Base-by-base conservation (phyloP, 1,140 invertebrate genomes). In the Leptinotarsa undecemlineata region DNA sequence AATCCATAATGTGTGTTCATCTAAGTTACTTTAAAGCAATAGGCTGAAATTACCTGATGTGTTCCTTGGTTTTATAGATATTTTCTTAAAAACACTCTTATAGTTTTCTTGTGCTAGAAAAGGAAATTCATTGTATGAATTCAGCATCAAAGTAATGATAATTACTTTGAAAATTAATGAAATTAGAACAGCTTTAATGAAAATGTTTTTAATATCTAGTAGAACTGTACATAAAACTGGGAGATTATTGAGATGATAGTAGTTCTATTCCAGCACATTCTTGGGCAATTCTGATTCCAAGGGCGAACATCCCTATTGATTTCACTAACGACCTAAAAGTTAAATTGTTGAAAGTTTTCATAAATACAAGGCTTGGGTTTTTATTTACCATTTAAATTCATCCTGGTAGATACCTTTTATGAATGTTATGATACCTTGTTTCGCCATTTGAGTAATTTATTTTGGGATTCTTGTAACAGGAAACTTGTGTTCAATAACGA, bases 281-380 rank as follows among this genome's bases (percentile, higher is more conserved):
- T 77, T 91, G 87, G 15, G 91, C 91, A 74, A 92, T 89, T 71
- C 88, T 87, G 14, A 92, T 86, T 57, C 91, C 91, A 23, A 92
- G 77, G 72, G 88, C 86, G 81, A 92, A 92, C 77, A 92, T 86
- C 60, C 88, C 90, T 67, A 91, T 86, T 82, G 91, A 91, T 85
- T 92, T 92, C 19, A 92, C 87, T 17, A 92, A 71, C 78, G 90
- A 90, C 91, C 91, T 92, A 85, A 69, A 88, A 86, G 77, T 74
- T 68, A 67, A 64, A 73, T 68, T 64, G 1, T 57, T n/a, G 23
- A 47, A 71, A 77, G 14, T 15, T 71, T 15, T 20, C 64, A 48
- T 51, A 21, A 60, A 57, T 48, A 71, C 33, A 21, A n/a, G 60
- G 20, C 20, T 11, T 42, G 33, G 26, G 26, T 15, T 61, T 21